phyloP scores from a whole-genome alignment of 2,113 vertebrate species.

The Saimiri boliviensis region DNA sequence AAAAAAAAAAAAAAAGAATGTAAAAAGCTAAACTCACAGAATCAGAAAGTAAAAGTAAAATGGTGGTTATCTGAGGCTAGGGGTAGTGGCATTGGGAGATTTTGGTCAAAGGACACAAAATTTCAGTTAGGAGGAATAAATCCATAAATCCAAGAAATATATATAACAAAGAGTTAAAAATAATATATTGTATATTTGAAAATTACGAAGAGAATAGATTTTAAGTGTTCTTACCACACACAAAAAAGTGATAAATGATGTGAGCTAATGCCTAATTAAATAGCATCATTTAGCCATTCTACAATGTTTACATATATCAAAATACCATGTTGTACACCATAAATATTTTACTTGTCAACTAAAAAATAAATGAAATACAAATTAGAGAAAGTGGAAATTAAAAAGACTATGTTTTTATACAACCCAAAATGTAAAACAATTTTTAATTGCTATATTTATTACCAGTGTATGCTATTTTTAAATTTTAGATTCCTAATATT shows the following conservation, averaged over 20 bases:
- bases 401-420: not conserved
- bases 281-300: not conserved
- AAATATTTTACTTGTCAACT: not conserved
- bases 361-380: not conserved
- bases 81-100: not conserved
- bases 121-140: not conserved
- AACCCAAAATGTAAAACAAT: not conserved
- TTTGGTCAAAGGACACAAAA: not conserved
- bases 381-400: not conserved
- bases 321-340: not conserved
- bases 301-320: not conserved
- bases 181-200: not conserved
- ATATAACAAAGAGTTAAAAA: not conserved
- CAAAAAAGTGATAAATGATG: not conserved
- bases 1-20: too few species aligned
- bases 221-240: not conserved
- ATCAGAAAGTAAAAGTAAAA: not conserved
- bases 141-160: not conserved
- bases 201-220: not conserved
- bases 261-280: not conserved
- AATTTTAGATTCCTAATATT: not conserved
- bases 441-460: not conserved
- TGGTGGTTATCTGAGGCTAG: not conserved
- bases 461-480: not conserved
- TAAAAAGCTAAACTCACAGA: not conserved